Base-by-base conservation (phyloP, 1,140 invertebrate species). In the Solenopsis fugax region DNA sequence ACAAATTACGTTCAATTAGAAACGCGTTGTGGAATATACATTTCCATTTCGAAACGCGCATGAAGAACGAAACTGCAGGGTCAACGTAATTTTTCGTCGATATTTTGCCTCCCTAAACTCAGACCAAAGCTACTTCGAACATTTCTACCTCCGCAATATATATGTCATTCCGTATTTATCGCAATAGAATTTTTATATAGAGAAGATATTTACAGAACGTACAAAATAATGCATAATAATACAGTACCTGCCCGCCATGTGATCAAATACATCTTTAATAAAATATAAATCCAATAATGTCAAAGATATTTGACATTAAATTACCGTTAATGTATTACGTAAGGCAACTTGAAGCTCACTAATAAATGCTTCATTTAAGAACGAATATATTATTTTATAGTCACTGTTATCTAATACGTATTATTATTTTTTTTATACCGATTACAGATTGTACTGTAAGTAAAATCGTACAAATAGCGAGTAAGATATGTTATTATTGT, bases 101-200 rank as follows among this genome's bases (percentile, higher is more conserved):
- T 48, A 6, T n/a, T n/a, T 84, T 84, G 54, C 45, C 56, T 88
- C 13, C 4, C 48, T 72, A 48, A 82, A 85, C 56, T 52, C 77
- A 82, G 77, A 87, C 85, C 85, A 90, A 90, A 90, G 78, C 58
- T 88, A 64, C 82, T 58, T 88, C 52, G 21, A 89, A n/a, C 24
- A 29, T 41, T 37, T 56, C 34, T 88, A 89, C 87, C 87, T 88
- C 87, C 29, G 29, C 29, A 67, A 56, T 67, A 86, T 24, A 60
- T 13, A 3, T 52, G 75, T 58, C 58, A 89, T 88, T 78, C 56
- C 80, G 69, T 85, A 80, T 64, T 64, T 77, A 77, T 34, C 41
- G 34, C 71, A 73, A 60, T 50, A 71, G 29, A 58, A 58, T 73
- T 67, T 64, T 77, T 67, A 81, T 89, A 81, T 89, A 81, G 56